Evolutionary conservation across 2,797 vertebrate species (phyloP).

Genomic region (Lutjanus campechanus): DNA sequence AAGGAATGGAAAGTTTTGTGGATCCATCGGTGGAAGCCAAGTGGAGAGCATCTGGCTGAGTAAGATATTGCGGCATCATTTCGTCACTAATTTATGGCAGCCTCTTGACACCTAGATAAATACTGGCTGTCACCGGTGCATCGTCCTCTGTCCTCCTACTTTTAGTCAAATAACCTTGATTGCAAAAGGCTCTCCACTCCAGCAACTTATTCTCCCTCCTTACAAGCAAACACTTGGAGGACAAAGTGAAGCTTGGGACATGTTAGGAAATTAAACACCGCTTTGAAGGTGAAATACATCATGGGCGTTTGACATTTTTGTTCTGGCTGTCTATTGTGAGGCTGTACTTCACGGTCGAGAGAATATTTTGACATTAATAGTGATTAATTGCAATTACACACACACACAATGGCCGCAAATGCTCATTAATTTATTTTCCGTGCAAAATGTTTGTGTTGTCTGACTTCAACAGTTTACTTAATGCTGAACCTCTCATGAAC

Average conservation of each 20-base stretch:
- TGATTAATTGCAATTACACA: conserved; percentile 48
- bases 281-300: conserved; percentile 49
- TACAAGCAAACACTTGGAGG: conserved; percentile 58
- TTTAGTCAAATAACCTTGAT: conserved; percentile 85
- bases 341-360: conserved; percentile 16
- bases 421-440: conserved; percentile 52
- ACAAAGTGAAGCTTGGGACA: conserved; percentile 58
- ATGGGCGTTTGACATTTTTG: conserved; percentile 28
- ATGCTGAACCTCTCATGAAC: conserved; percentile 50
- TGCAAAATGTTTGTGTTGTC: conserved; percentile 49
- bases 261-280: conserved; percentile 50
- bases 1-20: conserved; percentile 77
- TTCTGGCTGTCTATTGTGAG: conserved; percentile 34
- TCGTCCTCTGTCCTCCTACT: conserved; percentile 76
- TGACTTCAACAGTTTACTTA: conserved; percentile 48
- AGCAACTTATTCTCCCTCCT: conserved; percentile 45
- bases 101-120: conserved; percentile 83
- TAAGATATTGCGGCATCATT: conserved; percentile 85
- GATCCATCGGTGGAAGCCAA: conserved; percentile 70
- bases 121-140: conserved; percentile 78
- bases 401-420: conserved; percentile 27
- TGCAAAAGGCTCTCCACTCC: conserved; percentile 64
- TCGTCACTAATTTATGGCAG: conserved; percentile 84
- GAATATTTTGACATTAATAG: conserved; percentile 50
- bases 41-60: conserved; percentile 80